Percentiles rank a stretch among this genome's conserved stretches.
Conservation (phyloP, 2,113 vertebrate genomes). For the Calyptomena viridis region DNA sequence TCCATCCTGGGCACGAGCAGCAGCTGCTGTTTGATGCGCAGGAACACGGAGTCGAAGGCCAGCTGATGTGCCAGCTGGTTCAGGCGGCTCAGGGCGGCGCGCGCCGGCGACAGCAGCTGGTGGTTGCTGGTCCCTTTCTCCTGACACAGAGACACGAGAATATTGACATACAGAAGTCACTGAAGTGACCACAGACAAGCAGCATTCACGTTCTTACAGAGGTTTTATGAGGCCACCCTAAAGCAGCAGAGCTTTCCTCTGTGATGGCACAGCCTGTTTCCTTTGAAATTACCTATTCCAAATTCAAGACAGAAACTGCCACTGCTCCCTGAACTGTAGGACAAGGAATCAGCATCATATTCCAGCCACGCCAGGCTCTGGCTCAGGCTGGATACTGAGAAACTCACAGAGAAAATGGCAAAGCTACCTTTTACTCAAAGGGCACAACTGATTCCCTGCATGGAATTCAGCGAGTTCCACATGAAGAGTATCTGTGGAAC, state of each 20-base stretch:
- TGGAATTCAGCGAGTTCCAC: background rate
- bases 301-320: background rate
- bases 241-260: background rate
- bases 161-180: background rate
- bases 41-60: constrained; percentile 95
- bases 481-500: background rate
- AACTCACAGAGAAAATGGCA: background rate
- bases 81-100: constrained; percentile 82
- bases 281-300: background rate
- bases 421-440: background rate
- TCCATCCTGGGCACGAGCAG: constrained; percentile 86
- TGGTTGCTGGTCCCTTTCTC: constrained; percentile 91
- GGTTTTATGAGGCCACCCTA: background rate
- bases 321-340: background rate
- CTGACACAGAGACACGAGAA: constrained; percentile 56
- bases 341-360: background rate
- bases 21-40: constrained; percentile 96
- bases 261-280: background rate
- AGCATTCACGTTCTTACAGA: accelerated
- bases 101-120: constrained; percentile 78
- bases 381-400: background rate
- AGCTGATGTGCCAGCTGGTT: constrained; percentile 95
- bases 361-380: background rate
- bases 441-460: background rate
- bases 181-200: background rate